A percentile compares a stretch with the other conserved stretches of the same genome.
phyloP scores from a whole-genome alignment of 2,888 invertebrate species.

The Hypomecis punctinalis region DNA sequence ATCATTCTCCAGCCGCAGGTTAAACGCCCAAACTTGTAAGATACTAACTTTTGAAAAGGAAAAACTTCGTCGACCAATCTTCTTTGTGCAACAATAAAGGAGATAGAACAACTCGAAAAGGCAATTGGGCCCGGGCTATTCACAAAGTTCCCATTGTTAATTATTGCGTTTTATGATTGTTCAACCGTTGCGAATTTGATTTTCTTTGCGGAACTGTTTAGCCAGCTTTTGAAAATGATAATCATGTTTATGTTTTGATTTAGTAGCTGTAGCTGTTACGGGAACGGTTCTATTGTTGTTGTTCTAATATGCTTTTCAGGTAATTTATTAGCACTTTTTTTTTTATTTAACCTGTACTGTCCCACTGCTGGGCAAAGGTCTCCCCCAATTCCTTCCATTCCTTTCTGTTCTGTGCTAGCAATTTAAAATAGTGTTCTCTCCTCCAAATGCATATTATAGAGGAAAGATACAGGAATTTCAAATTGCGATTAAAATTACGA shows the following conservation, averaged over 20 bases:
- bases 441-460: too few relatives aligned
- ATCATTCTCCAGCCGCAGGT: constrained; percentile 1
- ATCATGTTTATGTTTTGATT: neutral
- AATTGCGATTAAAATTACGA: too few relatives aligned
- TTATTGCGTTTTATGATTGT: constrained; percentile 18
- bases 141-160: constrained; percentile 17
- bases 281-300: neutral
- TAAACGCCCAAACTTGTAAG: constrained; percentile 15
- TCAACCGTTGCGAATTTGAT: constrained; percentile 5
- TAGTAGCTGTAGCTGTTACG: too few relatives aligned
- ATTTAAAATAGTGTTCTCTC: too few relatives aligned
- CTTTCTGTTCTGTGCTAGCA: too few relatives aligned
- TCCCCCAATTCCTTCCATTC: too few relatives aligned
- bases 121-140: constrained; percentile 7
- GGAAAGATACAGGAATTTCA: too few relatives aligned
- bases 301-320: too few relatives aligned
- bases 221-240: neutral
- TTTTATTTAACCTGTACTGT: too few relatives aligned
- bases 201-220: neutral
- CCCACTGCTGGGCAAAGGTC: too few relatives aligned
- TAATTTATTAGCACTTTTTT: too few relatives aligned
- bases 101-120: constrained; percentile 12
- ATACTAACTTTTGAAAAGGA: constrained; percentile 11
- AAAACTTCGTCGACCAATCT: constrained; percentile 24
- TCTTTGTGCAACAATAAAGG: constrained; percentile 13